A percentile compares a stretch with the other conserved stretches of the same genome.
Evolutionary conservation across 2,113 vertebrate genomes (phyloP).

Genomic region (Ariopsis seemanni): DNA sequence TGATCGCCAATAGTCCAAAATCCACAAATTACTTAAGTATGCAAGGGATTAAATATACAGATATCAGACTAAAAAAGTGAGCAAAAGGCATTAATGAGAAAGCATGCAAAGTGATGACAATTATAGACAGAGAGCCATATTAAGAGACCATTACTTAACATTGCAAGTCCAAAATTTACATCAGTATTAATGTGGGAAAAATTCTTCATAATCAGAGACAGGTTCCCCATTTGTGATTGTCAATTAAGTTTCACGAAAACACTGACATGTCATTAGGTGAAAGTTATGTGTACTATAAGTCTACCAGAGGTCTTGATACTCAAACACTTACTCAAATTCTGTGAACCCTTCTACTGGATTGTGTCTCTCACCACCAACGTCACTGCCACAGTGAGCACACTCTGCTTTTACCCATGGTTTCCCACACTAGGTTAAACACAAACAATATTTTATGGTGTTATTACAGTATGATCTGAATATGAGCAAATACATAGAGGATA

Average conservation of each 20-base stretch:
- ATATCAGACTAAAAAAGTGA: not conserved
- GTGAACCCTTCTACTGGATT: conserved; percentile 37
- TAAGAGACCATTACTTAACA: not conserved
- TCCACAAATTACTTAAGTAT: not conserved
- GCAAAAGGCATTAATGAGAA: not conserved
- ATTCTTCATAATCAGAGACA: not conserved
- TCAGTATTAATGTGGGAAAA: not conserved
- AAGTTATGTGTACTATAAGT: not conserved
- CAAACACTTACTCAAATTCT: conserved; percentile 19
- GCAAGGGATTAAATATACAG: not conserved
- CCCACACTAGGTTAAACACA: conserved; percentile 44
- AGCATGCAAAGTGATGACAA: not conserved
- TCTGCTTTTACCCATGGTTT: not conserved
- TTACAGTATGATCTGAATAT: not conserved
- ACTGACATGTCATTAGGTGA: not conserved
- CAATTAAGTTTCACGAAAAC: too few relatives aligned
- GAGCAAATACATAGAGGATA: not conserved
- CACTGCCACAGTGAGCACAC: conserved; percentile 21
- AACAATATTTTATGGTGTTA: not conserved
- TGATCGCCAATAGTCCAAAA: not conserved
- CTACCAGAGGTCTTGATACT: not conserved
- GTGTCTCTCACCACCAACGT: conserved; percentile 27
- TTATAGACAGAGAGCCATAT: not conserved
- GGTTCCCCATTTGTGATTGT: too few relatives aligned
- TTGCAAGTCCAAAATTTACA: not conserved